phyloP scores from a whole-genome alignment of 2,888 invertebrate genomes.

The Andrena chrysosceles region DNA sequence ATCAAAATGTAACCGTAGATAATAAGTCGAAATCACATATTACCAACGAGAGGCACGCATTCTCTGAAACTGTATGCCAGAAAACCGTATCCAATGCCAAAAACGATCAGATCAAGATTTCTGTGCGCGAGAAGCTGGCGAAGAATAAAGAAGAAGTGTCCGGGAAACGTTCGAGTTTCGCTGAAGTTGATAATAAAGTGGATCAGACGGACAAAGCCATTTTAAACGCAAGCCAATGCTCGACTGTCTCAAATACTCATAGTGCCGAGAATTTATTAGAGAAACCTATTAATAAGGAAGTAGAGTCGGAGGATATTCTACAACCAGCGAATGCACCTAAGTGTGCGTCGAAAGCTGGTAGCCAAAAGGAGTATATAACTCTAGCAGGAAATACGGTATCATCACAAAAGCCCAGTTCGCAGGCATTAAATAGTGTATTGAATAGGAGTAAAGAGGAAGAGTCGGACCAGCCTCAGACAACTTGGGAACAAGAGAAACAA shows the following conservation, averaged over 20 bases:
- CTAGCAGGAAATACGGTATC: constrained; percentile 41
- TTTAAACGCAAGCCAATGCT: constrained; percentile 64
- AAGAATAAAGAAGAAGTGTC: constrained; percentile 79
- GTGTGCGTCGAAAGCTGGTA: constrained; percentile 39
- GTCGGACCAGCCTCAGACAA: constrained; percentile 75
- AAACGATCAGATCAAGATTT: constrained; percentile 81
- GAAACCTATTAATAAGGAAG: constrained; percentile 59
- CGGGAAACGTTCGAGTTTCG: constrained; percentile 78
- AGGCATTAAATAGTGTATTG: constrained; percentile 46
- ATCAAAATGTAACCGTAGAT: constrained; percentile 67
- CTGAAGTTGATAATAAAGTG: constrained; percentile 73
- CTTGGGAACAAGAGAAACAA: constrained; percentile 82
- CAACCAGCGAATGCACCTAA: constrained; percentile 42
- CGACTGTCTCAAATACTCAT: constrained; percentile 59
- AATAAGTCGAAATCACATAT: constrained; percentile 67
- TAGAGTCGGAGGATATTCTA: constrained; percentile 57
- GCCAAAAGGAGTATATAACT: constrained; percentile 58
- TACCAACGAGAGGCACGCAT: constrained; percentile 67
- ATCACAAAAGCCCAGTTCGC: constrained; percentile 35
- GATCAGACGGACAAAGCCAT: constrained; percentile 67
- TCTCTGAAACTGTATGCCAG: constrained; percentile 67
- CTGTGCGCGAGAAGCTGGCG: constrained; percentile 77
- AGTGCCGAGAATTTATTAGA: constrained; percentile 62
- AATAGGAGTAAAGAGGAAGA: constrained; percentile 47
- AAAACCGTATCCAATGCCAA: constrained; percentile 80